A percentile compares a stretch with the other conserved stretches of the same genome.
phyloP scores from a whole-genome alignment of 2,888 invertebrate genomes.

The Augochlorella aurata region DNA sequence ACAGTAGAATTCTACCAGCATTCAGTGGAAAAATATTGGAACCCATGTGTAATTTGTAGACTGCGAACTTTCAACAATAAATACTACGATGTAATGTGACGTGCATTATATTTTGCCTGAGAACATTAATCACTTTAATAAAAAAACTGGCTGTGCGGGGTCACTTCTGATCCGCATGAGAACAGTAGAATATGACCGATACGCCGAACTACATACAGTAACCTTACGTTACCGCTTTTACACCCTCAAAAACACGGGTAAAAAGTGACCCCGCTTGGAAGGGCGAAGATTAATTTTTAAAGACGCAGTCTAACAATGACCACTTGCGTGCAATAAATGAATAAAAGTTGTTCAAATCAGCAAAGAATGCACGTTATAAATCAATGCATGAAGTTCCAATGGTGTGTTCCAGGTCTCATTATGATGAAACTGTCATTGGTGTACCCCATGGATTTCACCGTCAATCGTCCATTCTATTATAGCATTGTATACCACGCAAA shows the following conservation, averaged over 20 bases:
- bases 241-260: no score
- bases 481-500: constrained; percentile 35
- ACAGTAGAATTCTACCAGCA: constrained; percentile 8
- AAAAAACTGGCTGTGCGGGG: no score
- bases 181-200: no score
- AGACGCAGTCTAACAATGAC: background rate
- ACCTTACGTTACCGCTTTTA: no score
- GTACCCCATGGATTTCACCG: constrained; percentile 22
- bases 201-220: no score
- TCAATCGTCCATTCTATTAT: constrained; percentile 66
- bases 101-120: no score
- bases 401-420: constrained; percentile 43
- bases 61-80: background rate
- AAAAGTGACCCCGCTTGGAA: no score
- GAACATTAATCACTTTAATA: no score
- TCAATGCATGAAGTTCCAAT: background rate
- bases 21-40: constrained; percentile 43
- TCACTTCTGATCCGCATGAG: no score
- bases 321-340: background rate
- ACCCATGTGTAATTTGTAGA: constrained; percentile 17
- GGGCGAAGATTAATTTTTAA: no score
- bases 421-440: constrained; percentile 30
- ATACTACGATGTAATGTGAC: no score
- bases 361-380: background rate
- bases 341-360: background rate